These are phyloP conservation scores for Oplegnathus fasciatus DNA, from an alignment of 2,113 vertebrate genomes.

Conservation along the genomic window DNA sequence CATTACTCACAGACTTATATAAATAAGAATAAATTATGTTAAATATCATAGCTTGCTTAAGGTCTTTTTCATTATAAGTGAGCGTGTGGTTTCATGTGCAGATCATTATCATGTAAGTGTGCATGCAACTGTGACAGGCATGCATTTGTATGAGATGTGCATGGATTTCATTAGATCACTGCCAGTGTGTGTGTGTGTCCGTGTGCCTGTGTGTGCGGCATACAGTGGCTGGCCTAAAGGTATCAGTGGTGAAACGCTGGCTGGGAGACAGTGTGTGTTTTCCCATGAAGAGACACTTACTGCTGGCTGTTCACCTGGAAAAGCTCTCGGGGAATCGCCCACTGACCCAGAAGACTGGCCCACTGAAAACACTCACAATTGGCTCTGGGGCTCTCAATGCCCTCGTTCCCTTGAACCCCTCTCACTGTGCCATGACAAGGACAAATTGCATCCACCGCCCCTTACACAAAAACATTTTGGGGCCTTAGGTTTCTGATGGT, in stretches of 20 bases:
- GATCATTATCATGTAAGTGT: conserved; percentile 63
- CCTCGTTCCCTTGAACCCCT: conserved; percentile 60
- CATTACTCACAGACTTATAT: conserved; percentile 30
- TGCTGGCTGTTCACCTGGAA: conserved; percentile 83
- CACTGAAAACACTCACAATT: conserved; percentile 76
- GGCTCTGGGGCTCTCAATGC: conserved; percentile 65
- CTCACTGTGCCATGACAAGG: conserved; percentile 80
- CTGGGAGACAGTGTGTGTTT: conserved; percentile 60
- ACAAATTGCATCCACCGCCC: conserved; percentile 81
- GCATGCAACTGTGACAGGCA: conserved; percentile 60
- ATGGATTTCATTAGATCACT: conserved; percentile 64
- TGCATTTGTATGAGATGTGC: conserved; percentile 48
- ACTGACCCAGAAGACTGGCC: conserved; percentile 80
- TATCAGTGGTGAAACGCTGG: conserved; percentile 55
- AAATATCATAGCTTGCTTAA: conserved; percentile 38
- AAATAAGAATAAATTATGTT: conserved; percentile 28
- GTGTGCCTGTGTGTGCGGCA: conserved; percentile 29
- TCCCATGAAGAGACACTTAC: conserved; percentile 77
- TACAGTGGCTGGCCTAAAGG: conserved; percentile 56
- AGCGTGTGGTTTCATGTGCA: conserved; percentile 60
- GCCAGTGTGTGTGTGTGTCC: conserved; percentile 23
- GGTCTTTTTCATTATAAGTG: conserved; percentile 42
- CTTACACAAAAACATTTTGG: conserved; percentile 72
- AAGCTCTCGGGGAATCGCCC: conserved; percentile 72
- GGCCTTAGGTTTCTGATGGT: conserved; percentile 51